Conservation (phyloP, 2,888 invertebrate genomes). For the Scaptomyza flava region DNA sequence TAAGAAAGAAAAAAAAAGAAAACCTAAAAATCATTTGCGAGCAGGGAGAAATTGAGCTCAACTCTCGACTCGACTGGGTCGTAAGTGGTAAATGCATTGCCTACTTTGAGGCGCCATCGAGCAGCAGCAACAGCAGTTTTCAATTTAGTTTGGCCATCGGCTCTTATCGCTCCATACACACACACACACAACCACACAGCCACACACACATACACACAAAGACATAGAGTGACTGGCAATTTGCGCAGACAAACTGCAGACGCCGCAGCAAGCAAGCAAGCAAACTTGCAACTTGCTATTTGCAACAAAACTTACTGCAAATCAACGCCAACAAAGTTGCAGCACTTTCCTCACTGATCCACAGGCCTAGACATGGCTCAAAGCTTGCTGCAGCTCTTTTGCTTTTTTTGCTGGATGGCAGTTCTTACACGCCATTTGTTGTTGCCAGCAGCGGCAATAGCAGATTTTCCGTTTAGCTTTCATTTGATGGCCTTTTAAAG, state of each 20-base stretch:
- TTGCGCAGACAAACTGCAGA: constrained; percentile 75
- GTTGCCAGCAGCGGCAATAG: constrained; percentile 36
- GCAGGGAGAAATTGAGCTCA: constrained; percentile 20
- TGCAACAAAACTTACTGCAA: constrained; percentile 50
- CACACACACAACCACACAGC: not conserved
- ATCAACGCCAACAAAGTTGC: constrained; percentile 38
- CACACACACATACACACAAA: constrained; percentile 20
- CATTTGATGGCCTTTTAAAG: constrained; percentile 77
- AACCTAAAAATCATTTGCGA: constrained; percentile 59
- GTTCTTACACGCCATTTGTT: constrained; percentile 40
- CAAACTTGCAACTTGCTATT: constrained; percentile 49
- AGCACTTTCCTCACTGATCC: constrained; percentile 13
- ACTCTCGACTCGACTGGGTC: constrained; percentile 10
- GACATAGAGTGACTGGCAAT: constrained; percentile 66
- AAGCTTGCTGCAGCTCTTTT: constrained; percentile 11
- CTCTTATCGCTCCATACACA: constrained; percentile 48
- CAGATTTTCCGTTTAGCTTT: constrained; percentile 62
- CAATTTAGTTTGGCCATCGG: constrained; percentile 72
- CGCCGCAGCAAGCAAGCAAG: constrained; percentile 38
- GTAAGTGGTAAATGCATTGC: constrained; percentile 58
- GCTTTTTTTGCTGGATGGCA: constrained; percentile 3
- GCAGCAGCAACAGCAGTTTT: constrained; percentile 62
- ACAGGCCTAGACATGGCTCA: constrained; percentile 44
- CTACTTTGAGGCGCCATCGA: constrained; percentile 62
- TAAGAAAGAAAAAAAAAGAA: constrained; percentile 25